Conservation (phyloP, 2,888 invertebrate genomes). For the Drosophila testacea region DNA sequence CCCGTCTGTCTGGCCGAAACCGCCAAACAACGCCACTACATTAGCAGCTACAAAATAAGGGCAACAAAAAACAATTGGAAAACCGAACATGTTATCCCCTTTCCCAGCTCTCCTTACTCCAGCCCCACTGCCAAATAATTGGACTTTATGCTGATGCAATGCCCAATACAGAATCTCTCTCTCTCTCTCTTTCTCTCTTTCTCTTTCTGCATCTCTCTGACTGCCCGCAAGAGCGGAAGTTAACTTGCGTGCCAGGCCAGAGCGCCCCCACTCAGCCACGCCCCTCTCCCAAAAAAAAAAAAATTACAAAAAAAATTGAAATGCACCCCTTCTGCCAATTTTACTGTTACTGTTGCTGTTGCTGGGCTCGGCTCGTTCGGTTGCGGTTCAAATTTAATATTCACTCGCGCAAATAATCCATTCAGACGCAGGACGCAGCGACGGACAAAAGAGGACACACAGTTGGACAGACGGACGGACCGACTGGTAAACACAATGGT, state of each 20-base stretch:
- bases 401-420: conserved; percentile 80
- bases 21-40: conserved; percentile 75
- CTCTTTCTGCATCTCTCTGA: neutral
- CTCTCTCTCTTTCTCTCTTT: neutral
- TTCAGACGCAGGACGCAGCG: conserved; percentile 40
- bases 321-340: conserved; percentile 6
- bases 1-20: conserved; percentile 45
- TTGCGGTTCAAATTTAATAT: conserved; percentile 81
- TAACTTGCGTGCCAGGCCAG: conserved; percentile 70
- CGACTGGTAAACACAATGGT: conserved; percentile 43
- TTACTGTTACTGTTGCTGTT: conserved; percentile 27
- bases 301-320: neutral
- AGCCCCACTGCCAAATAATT: conserved; percentile 61
- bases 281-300: neutral
- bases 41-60: conserved; percentile 58
- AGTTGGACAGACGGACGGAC: conserved; percentile 7
- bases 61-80: conserved; percentile 25
- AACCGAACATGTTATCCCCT: neutral
- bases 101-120: neutral
- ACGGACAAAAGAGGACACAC: conserved; percentile 16
- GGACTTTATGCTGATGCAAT: conserved; percentile 65
- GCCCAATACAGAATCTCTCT: conserved; percentile 31
- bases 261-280: conserved; percentile 4
- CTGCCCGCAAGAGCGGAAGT: conserved; percentile 76
- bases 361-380: conserved; percentile 70